These are phyloP conservation scores for Psettodes erumei DNA, from an alignment of 2,113 vertebrate species.

Conservation along the genomic window DNA sequence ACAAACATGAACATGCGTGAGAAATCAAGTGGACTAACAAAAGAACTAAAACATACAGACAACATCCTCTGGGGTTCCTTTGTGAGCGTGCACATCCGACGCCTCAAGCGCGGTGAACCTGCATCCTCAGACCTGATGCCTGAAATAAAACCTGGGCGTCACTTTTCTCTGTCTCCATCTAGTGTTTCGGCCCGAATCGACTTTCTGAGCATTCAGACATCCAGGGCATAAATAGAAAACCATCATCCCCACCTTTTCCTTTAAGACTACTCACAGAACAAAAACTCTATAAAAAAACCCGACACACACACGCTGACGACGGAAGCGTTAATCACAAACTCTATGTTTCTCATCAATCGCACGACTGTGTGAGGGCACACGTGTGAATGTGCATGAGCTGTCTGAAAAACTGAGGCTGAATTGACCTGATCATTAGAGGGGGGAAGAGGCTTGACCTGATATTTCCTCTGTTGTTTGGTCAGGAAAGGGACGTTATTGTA, in stretches of 20 bases:
- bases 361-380: conserved; percentile 27
- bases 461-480: conserved; percentile 85
- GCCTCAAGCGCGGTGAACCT: background rate
- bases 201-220: conserved; percentile 20
- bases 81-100: background rate
- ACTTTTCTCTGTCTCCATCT: conserved; percentile 81
- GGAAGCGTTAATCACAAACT: conserved; percentile 61
- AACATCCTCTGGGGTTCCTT: background rate
- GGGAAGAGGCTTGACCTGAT: conserved; percentile 83
- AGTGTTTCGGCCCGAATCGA: conserved; percentile 64
- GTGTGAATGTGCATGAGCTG: conserved; percentile 49
- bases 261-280: conserved; percentile 40
- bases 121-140: background rate
- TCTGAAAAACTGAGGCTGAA: conserved; percentile 69
- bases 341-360: conserved; percentile 57
- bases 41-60: background rate
- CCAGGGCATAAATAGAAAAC: conserved; percentile 56
- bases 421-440: conserved; percentile 80
- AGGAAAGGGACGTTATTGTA: conserved; percentile 83
- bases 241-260: conserved; percentile 30
- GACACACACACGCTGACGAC: background rate
- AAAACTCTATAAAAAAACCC: conserved; percentile 47
- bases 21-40: background rate
- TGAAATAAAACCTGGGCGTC: conserved; percentile 34
- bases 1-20: background rate